Evolutionary conservation across 2,888 invertebrate genomes (phyloP), one percentile per base, ranked within the genome.

Genomic region (Apotomis betuletana): DNA sequence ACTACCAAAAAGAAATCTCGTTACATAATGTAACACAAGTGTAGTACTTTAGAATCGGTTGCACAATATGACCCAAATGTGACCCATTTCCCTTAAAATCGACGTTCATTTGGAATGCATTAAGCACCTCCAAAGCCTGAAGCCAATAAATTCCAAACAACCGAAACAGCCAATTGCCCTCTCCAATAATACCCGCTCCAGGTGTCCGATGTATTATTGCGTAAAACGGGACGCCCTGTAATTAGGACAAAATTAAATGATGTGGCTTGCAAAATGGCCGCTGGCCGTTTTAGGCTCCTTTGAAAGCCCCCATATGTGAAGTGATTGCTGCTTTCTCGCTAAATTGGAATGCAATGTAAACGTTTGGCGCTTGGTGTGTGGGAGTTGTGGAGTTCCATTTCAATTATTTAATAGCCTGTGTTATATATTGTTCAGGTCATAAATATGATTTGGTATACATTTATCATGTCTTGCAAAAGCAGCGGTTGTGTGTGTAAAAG

Each of bases 161-260:
- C n/a, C 6, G n/a, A 36, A 61, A 62, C n/a, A 9, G 46, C 9
- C 13, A 49, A 51, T 51, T 63, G 58, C 63, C 69, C 27, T 44
- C 51, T 70, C 69, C 63, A 58, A 15, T n/a, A n/a, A 52, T 52
- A 27, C 58, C 36, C 69, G 58, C 9, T 58, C 27, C 58, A 59
- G 69, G 63, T 64, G 51, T 10, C 44, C 57, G 38, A 74, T 76
- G 77, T 76, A 82, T 84, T 82, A 82, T 74, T 77, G 77, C 71
- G 77, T 75, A 76, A 78, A 74, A 80, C 77, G 80, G 79, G 77
- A 77, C 79, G 79, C 79, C 78, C 81, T 80, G 80, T 88, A 89
- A 90, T 90, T 89, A 88, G 87, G 83, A 82, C 81, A 81, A 85
- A 90, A 90, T 90, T 88, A 89, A 89, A 88, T 88, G 85, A 88